Base-by-base conservation (phyloP, 2,888 invertebrate genomes). In the Chromoteleia sp. region DNA sequence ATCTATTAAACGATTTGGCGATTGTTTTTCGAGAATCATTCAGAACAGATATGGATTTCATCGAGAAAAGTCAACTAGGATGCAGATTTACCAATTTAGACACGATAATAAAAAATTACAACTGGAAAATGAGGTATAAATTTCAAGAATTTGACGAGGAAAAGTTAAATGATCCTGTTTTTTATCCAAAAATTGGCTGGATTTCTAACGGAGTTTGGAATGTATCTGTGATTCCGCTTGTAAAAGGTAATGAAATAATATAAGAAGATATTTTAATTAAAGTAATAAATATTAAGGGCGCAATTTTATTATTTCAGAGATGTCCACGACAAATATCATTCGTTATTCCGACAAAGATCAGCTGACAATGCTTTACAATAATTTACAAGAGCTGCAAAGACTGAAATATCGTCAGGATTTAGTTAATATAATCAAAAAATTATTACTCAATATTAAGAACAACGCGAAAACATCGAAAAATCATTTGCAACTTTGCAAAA, bases 161-260 rank as follows among this genome's bases (percentile, higher is more conserved):
- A 36, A 19, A 1, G 6, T 14, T 39, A 30, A 41, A 10, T 19
- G 25, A 65, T 39, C 10, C 5, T 1, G 15, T 4, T 12, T 12
- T 45, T 48, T 58, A 39, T 45, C 21, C 76, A 12, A 56, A 65
- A 21, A 59, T 36, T 33, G 81, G 84, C 59, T 88, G 85, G 86
- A 86, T 86, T 43, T 86, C 86, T 1, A 88, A 88, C 68, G 90
- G 88, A 10, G 77, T 91, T 59, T 91, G 91, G 91, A 91, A 90
- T 75, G 76, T 52, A 25, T 71, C 75, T 0, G 85, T 79, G 29
- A 68, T 83, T 12, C 61, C 83, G 29, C 77, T 82, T 29, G 80
- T 89, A n/a, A 74, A 87, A 83, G 88, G 91, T 91, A 61, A 48
- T 21, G n/a, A n/a, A n/a, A n/a, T n/a, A n/a, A n/a, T n/a, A n/a